Percentiles rank a stretch among this genome's conserved stretches.
These are phyloP conservation scores for Clistopyga incitator DNA, from an alignment of 2,888 invertebrate genomes.

Conservation along the genomic window DNA sequence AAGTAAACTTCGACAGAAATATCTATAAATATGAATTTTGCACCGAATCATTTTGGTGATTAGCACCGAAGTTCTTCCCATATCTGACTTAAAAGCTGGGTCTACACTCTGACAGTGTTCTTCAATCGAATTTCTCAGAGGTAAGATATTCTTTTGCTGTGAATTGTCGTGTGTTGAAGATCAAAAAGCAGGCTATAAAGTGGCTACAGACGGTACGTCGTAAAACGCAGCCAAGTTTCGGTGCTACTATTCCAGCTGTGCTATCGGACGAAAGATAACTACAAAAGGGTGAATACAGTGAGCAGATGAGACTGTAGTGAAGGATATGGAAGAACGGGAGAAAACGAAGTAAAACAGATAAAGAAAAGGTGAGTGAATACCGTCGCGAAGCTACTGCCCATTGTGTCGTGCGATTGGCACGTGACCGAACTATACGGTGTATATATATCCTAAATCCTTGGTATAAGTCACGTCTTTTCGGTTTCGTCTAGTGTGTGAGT, in stretches of 20 bases:
- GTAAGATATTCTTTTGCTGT: neutral
- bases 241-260: constrained; percentile 1
- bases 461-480: constrained; percentile 1
- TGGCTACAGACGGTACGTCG: neutral
- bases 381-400: constrained; percentile 9
- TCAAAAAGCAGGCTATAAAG: neutral
- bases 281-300: neutral
- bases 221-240: neutral
- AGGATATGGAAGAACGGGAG: neutral
- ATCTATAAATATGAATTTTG: neutral
- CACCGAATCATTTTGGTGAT: no score
- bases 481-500: constrained; percentile 14
- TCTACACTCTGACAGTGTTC: neutral
- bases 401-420: constrained; percentile 49
- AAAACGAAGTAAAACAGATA: constrained; percentile 6
- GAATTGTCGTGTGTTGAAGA: neutral
- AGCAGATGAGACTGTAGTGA: neutral
- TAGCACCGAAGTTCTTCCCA: neutral
- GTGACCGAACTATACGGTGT: constrained; percentile 40
- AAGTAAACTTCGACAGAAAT: no score
- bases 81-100: neutral
- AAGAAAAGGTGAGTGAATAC: constrained; percentile 18
- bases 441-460: constrained; percentile 27
- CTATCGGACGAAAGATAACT: neutral
- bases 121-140: neutral